phyloP scores from a whole-genome alignment of 2,888 invertebrate species.

The Eupithecia centaureata region DNA sequence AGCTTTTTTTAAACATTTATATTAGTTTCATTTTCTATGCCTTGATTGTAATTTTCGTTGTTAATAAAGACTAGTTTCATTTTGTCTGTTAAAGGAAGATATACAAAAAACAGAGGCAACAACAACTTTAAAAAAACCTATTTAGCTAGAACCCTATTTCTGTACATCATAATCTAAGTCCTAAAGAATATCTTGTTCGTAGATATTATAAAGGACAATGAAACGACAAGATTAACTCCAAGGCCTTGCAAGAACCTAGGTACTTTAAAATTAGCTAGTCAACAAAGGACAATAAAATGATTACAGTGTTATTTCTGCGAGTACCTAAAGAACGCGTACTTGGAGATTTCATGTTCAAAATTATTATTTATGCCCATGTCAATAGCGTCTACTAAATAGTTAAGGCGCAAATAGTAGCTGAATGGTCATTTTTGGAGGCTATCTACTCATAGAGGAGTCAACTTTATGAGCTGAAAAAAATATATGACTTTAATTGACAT shows the following conservation, averaged over 20 bases:
- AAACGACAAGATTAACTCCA: slow-evolving; percentile 21
- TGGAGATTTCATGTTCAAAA: background rate
- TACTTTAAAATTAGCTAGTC: slow-evolving; percentile 19
- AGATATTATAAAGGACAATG: background rate
- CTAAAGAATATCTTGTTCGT: too few species aligned
- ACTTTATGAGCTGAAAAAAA: too few species aligned
- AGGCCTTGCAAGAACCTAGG: slow-evolving; percentile 26
- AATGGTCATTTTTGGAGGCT: background rate
- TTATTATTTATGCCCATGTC: background rate
- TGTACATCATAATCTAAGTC: background rate
- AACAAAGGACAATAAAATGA: slow-evolving; percentile 34
- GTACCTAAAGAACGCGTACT: background rate
- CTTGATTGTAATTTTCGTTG: too few species aligned
- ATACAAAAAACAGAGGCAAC: too few species aligned
- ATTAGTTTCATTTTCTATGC: too few species aligned
- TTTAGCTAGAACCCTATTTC: background rate
- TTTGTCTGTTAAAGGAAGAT: too few species aligned
- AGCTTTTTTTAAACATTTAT: too few species aligned
- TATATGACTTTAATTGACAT: too few species aligned
- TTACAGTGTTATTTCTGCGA: slow-evolving; percentile 12
- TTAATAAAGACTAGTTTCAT: too few species aligned
- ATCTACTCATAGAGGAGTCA: too few species aligned
- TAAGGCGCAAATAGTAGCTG: too few species aligned
- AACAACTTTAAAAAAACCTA: background rate
- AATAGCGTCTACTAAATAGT: background rate